phyloP scores from a whole-genome alignment of 2,113 vertebrate genomes.

The Cynocephalus volans region DNA sequence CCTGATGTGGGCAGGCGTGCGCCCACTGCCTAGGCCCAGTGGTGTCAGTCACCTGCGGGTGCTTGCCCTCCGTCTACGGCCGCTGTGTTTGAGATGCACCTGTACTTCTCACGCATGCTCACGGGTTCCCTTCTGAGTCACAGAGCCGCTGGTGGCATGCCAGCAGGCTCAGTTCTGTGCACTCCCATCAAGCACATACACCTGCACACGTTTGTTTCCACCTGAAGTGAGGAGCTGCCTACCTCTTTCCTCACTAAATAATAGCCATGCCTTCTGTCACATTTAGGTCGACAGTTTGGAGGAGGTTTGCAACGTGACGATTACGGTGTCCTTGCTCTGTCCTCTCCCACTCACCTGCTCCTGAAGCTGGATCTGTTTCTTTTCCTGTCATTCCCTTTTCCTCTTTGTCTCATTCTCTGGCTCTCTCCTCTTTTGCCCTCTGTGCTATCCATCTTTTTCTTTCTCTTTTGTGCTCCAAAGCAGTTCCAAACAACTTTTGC shows the following conservation, averaged over 20 bases:
- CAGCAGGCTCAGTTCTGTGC: conserved; percentile 67
- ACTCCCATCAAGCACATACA: conserved; percentile 66
- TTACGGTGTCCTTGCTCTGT: rapidly evolving
- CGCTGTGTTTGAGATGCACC: rapidly evolving
- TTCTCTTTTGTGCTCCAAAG: neutral
- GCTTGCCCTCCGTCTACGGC: rapidly evolving
- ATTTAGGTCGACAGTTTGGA: neutral
- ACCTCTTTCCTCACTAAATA: conserved; percentile 54
- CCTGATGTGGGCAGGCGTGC: rapidly evolving
- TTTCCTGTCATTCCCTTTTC: rapidly evolving
- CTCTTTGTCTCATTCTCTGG: rapidly evolving
- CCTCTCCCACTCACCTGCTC: rapidly evolving
- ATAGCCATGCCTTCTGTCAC: rapidly evolving
- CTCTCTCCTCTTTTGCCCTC: neutral
- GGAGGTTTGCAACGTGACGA: rapidly evolving
- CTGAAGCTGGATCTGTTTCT: rapidly evolving
- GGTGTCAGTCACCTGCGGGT: rapidly evolving
- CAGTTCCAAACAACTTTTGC: neutral
- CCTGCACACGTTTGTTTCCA: conserved; percentile 75
- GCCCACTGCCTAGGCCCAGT: neutral
- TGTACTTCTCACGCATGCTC: neutral
- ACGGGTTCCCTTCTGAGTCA: neutral
- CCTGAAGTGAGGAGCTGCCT: conserved; percentile 28
- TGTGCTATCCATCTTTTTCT: no score
- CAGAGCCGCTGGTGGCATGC: neutral